A percentile compares a stretch with the other conserved stretches of the same genome.
Conservation (phyloP, 2,113 vertebrate genomes). For the Propithecus coquereli region DNA sequence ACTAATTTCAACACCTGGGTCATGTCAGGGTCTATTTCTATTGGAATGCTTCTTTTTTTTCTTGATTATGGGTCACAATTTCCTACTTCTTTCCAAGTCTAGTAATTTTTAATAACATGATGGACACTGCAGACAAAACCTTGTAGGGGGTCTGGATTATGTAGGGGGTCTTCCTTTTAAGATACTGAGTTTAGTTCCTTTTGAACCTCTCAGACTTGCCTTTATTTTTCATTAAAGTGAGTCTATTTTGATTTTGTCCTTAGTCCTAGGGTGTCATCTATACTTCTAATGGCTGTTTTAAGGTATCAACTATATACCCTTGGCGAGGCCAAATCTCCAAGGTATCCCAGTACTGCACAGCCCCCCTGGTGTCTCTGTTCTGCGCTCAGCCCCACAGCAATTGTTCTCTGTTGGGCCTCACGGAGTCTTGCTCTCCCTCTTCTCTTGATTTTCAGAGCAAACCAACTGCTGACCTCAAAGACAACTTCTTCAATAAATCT, state of each 20-base stretch:
- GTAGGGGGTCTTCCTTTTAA: not conserved
- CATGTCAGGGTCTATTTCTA: not conserved
- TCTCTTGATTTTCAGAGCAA: conserved; percentile 38
- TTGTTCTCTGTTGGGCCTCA: not conserved
- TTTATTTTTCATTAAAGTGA: not conserved
- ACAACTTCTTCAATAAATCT: conserved; percentile 61
- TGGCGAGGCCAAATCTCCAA: too few species aligned
- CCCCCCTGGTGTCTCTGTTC: not conserved
- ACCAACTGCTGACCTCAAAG: conserved; percentile 58
- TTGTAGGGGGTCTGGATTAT: not conserved
- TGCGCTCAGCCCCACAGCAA: not conserved
- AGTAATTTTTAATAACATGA: not conserved
- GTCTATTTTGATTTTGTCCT: not conserved
- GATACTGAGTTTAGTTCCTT: not conserved
- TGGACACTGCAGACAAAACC: not conserved
- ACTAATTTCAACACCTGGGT: not conserved
- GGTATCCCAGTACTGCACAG: not conserved
- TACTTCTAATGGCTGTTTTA: not conserved
- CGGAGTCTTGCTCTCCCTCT: not conserved
- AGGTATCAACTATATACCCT: not conserved
- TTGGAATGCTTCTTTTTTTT: not conserved
- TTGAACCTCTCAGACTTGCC: not conserved
- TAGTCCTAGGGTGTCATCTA: not conserved
- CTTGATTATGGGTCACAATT: not conserved
- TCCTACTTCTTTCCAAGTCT: not conserved